These are phyloP conservation scores for Chrysoperla carnea DNA, from an alignment of 1,140 invertebrate genomes.

Conservation along the genomic window DNA sequence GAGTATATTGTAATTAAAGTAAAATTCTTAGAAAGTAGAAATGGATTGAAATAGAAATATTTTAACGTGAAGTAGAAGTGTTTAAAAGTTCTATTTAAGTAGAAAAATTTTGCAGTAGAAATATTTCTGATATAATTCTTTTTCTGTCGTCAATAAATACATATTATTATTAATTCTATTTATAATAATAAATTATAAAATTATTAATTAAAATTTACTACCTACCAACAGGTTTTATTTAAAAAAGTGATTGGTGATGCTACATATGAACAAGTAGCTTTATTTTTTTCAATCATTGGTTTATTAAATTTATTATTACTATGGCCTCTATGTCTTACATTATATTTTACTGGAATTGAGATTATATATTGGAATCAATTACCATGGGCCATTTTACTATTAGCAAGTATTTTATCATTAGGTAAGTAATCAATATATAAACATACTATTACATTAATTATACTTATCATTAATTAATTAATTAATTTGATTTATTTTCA, in stretches of 20 bases:
- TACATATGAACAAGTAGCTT: slow-evolving; percentile 66
- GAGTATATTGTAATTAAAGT: no score
- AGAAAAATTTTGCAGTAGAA: no score
- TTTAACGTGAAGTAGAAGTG: no score
- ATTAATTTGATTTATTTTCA: slow-evolving; percentile 27
- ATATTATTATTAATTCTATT: no score
- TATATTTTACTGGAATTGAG: slow-evolving; percentile 74
- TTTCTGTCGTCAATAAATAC: no score
- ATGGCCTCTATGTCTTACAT: slow-evolving; percentile 68
- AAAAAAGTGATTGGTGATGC: slow-evolving; percentile 84
- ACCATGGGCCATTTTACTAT: slow-evolving; percentile 63
- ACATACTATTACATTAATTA: slow-evolving; percentile 4
- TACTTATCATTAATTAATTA: slow-evolving; percentile 3
- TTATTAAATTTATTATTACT: slow-evolving; percentile 64
- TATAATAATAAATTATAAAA: no score
- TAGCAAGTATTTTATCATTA: slow-evolving; percentile 57
- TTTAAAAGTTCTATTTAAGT: no score
- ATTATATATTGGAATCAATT: slow-evolving; percentile 55
- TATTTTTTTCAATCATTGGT: slow-evolving; percentile 76
- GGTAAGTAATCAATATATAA: slow-evolving; percentile 28
- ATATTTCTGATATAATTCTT: no score
- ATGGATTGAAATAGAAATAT: no score
- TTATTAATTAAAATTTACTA: no score
- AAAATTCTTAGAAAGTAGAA: no score
- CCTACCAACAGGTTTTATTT: slow-evolving; percentile 55